Evolutionary conservation across 2,888 invertebrate genomes (phyloP).

Genomic region (Papilio protenor): DNA sequence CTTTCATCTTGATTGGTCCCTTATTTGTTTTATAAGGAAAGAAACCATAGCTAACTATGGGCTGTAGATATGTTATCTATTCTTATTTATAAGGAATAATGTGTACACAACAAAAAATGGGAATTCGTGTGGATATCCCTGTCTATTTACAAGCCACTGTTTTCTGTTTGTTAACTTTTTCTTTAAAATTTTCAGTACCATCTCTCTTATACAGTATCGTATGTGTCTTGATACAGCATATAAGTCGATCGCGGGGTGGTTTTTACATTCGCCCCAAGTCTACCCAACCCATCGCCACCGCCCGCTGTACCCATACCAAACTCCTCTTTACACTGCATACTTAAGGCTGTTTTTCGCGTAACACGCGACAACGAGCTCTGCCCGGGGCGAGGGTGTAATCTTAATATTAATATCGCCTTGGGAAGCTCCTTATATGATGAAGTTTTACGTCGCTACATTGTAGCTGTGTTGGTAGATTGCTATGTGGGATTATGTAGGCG

Average conservation of each 20-base stretch:
- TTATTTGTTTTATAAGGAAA: neutral
- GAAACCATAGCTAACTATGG: neutral
- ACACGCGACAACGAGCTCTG: slow-evolving; percentile 48
- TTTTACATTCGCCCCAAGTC: slow-evolving; percentile 82
- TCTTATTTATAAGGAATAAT: too few species aligned
- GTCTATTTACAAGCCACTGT: neutral
- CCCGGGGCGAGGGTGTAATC: slow-evolving; percentile 65
- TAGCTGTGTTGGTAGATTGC: slow-evolving; percentile 58
- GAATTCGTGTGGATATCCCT: neutral
- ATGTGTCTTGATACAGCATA: slow-evolving; percentile 82
- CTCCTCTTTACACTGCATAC: slow-evolving; percentile 18
- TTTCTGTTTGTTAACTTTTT: slow-evolving; percentile 1
- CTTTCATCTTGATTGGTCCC: neutral
- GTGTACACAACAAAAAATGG: too few species aligned
- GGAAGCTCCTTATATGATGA: slow-evolving; percentile 74
- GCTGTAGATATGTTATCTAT: neutral
- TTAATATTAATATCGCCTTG: slow-evolving; percentile 81
- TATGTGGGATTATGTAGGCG: slow-evolving; percentile 62
- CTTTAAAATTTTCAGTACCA: slow-evolving; percentile 48
- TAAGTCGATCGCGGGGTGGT: slow-evolving; percentile 84
- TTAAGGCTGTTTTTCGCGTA: slow-evolving; percentile 45
- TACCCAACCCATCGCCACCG: slow-evolving; percentile 64
- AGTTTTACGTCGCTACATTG: slow-evolving; percentile 74
- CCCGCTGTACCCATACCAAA: slow-evolving; percentile 51
- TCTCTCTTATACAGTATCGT: slow-evolving; percentile 50